Evolutionary conservation across 2,113 vertebrate species (phyloP).

Genomic region (Pogona vitticeps): DNA sequence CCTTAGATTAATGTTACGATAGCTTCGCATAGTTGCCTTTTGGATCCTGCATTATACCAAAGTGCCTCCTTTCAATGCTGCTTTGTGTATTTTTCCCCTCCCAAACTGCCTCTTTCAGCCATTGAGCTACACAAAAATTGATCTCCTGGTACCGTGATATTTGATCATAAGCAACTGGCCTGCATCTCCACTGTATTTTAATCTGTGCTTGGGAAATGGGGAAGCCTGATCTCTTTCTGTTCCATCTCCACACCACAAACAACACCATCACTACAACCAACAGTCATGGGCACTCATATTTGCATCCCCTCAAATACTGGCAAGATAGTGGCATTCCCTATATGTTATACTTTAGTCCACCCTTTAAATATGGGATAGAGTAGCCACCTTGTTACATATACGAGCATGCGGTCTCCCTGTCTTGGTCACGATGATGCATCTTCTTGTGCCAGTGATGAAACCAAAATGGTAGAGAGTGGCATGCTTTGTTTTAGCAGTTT

Average conservation of each 20-base stretch:
- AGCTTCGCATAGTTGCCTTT: not conserved
- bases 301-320: too few species aligned
- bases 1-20: not conserved
- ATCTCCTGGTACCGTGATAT: not conserved
- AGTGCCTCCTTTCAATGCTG: slow-evolving; percentile 8
- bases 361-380: not conserved
- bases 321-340: not conserved
- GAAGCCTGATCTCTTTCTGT: not conserved
- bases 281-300: too few species aligned
- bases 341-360: not conserved
- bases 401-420: not conserved
- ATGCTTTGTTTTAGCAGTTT: not conserved
- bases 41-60: not conserved
- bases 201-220: not conserved
- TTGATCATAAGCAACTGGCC: not conserved
- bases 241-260: not conserved
- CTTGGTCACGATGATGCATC: not conserved
- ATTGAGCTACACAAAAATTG: not conserved
- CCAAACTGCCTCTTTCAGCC: not conserved
- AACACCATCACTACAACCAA: not conserved
- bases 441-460: not conserved
- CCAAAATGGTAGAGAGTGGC: not conserved
- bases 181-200: not conserved
- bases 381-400: not conserved
- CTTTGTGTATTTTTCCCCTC: not conserved